Evolutionary conservation across 2,113 vertebrate genomes (phyloP).

Genomic region (Epinephelus lanceolatus): DNA sequence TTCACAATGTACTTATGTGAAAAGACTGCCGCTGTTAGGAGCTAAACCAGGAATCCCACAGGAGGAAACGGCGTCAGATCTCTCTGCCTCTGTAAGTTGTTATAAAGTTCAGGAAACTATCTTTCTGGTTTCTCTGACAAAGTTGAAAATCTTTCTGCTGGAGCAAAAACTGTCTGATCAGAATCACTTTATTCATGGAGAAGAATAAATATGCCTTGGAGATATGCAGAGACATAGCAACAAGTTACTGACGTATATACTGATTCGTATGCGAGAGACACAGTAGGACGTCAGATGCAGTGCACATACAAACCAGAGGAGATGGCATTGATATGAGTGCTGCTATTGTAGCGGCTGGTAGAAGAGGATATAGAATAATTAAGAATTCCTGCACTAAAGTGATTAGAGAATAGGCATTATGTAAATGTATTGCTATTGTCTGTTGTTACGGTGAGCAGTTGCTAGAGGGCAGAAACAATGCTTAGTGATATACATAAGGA

Average conservation of each 20-base stretch:
- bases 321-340: not conserved
- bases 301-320: not conserved
- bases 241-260: not conserved
- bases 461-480: not conserved
- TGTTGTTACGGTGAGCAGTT: not conserved
- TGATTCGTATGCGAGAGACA: not conserved
- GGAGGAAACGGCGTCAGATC: constrained; percentile 35
- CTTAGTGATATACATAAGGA: not conserved
- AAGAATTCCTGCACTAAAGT: not conserved
- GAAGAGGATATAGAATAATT: not conserved
- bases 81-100: not conserved
- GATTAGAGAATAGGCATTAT: not conserved
- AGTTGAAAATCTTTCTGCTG: constrained; percentile 4
- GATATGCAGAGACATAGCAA: not conserved
- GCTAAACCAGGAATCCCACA: constrained; percentile 39
- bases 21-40: constrained; percentile 26
- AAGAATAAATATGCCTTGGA: not conserved
- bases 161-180: constrained; percentile 3
- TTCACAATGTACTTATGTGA: constrained; percentile 19
- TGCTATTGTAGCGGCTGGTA: not conserved
- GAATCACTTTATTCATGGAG: constrained; percentile 8
- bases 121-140: not conserved
- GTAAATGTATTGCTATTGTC: not conserved
- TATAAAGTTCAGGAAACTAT: constrained; percentile 23
- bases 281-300: not conserved